phyloP scores from a whole-genome alignment of 2,888 invertebrate species.

The Drosophila pseudotakahashii region DNA sequence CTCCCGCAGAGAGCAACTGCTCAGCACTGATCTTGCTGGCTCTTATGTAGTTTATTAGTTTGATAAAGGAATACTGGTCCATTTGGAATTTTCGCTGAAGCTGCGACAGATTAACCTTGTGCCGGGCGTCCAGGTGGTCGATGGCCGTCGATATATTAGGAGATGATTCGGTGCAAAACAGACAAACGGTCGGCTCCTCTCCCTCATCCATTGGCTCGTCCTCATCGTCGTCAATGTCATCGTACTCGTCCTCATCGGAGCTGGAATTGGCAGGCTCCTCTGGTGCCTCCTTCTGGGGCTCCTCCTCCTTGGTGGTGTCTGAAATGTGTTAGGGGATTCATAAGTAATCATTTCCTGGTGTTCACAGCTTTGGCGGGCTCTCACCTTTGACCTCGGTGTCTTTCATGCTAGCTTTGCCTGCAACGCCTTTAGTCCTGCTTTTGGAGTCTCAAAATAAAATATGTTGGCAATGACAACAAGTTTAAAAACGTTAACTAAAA shows the following conservation, averaged over 20 bases:
- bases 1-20: slow-evolving; percentile 85
- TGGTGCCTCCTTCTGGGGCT: slow-evolving; percentile 1
- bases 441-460: background rate
- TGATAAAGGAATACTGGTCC: slow-evolving; percentile 93
- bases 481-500: slow-evolving; percentile 4
- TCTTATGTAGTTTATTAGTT: slow-evolving; percentile 92
- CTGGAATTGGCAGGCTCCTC: slow-evolving; percentile 24
- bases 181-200: slow-evolving; percentile 85
- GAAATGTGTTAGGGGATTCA: background rate
- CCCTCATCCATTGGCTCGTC: slow-evolving; percentile 85
- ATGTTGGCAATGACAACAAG: background rate
- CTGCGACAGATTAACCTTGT: slow-evolving; percentile 88
- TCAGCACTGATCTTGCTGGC: slow-evolving; percentile 86
- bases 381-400: slow-evolving; percentile 19
- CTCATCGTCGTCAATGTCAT: slow-evolving; percentile 77
- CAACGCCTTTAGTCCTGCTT: background rate
- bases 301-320: slow-evolving; percentile 14
- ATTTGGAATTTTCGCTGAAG: slow-evolving; percentile 89
- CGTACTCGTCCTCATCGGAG: slow-evolving; percentile 60
- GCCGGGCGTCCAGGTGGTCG: slow-evolving; percentile 88
- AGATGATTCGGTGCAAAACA: slow-evolving; percentile 89
- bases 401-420: slow-evolving; percentile 23
- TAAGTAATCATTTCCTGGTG: too few relatives aligned
- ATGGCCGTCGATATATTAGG: slow-evolving; percentile 88
- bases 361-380: background rate